phyloP scores from a whole-genome alignment of 2,113 vertebrate species.

The Otus sunia region DNA sequence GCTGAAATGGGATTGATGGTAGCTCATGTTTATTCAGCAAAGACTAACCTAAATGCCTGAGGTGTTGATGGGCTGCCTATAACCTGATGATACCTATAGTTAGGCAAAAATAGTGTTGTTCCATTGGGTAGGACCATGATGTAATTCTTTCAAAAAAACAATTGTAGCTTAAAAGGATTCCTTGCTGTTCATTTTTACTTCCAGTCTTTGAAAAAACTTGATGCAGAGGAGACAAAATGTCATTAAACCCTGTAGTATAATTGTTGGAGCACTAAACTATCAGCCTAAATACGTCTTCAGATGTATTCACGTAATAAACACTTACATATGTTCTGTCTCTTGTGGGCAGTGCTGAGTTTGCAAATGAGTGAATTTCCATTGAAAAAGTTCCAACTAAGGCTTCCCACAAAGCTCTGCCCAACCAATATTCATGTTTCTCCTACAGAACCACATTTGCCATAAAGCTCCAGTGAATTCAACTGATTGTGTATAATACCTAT shows the following conservation, averaged over 20 bases:
- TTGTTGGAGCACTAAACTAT: constrained; percentile 19
- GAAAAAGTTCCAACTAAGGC: constrained; percentile 22
- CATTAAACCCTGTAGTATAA: constrained; percentile 15
- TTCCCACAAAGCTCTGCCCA: not conserved
- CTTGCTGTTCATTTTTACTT: not conserved
- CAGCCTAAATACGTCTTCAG: constrained; percentile 37
- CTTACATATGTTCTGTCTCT: constrained; percentile 26
- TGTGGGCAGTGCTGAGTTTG: constrained; percentile 37
- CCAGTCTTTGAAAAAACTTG: not conserved
- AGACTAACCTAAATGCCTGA: not conserved
- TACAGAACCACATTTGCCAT: not conserved
- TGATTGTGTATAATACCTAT: not conserved
- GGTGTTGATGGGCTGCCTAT: not conserved
- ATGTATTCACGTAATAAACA: constrained; percentile 17
- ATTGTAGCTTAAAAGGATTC: not conserved
- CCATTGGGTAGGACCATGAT: not conserved
- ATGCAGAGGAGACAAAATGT: not conserved
- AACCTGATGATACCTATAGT: not conserved
- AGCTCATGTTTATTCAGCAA: not conserved
- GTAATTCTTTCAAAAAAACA: not conserved
- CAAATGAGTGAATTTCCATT: constrained; percentile 3
- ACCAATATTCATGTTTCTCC: not conserved
- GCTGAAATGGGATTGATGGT: not conserved
- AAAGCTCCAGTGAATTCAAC: not conserved
- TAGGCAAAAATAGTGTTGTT: not conserved